Conservation (phyloP, 1,140 invertebrate species). For the Watersipora subatra region DNA sequence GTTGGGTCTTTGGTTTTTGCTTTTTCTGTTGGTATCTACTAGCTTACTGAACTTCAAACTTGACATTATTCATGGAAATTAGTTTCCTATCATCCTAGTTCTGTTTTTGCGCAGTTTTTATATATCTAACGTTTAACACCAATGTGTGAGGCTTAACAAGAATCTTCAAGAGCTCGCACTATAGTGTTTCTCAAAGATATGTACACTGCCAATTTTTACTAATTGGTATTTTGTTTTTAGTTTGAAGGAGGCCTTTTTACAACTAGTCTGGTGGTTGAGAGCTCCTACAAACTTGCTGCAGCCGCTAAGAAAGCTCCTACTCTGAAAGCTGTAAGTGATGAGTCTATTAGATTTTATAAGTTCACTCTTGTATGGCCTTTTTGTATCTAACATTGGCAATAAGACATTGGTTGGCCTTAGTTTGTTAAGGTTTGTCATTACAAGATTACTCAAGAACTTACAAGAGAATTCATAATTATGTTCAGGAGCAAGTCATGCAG, state of each 20-base stretch:
- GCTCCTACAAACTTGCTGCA: slow-evolving; percentile 57
- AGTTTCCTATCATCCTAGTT: too few relatives aligned
- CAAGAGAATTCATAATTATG: neutral
- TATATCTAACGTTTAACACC: too few relatives aligned
- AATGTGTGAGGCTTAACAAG: too few relatives aligned
- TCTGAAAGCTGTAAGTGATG: slow-evolving; percentile 28
- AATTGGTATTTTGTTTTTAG: slow-evolving; percentile 53
- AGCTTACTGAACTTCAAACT: too few relatives aligned
- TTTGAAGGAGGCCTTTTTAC: slow-evolving; percentile 76
- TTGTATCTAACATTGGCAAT: neutral
- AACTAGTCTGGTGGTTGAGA: slow-evolving; percentile 55
- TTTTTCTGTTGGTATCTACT: too few relatives aligned
- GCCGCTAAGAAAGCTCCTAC: slow-evolving; percentile 55
- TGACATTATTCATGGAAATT: too few relatives aligned
- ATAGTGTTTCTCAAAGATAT: too few relatives aligned
- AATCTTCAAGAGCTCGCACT: too few relatives aligned
- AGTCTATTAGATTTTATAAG: neutral
- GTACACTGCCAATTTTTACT: too few relatives aligned
- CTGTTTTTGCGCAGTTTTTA: too few relatives aligned
- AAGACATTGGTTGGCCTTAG: neutral
- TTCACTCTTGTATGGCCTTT: neutral
- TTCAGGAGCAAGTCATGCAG: slow-evolving; percentile 66
- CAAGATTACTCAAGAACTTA: neutral
- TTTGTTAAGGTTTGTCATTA: neutral
- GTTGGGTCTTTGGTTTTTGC: too few relatives aligned